Percentiles rank a stretch among this genome's conserved stretches.
phyloP scores from a whole-genome alignment of 2,113 vertebrate genomes.

The Gallinago undulata region DNA sequence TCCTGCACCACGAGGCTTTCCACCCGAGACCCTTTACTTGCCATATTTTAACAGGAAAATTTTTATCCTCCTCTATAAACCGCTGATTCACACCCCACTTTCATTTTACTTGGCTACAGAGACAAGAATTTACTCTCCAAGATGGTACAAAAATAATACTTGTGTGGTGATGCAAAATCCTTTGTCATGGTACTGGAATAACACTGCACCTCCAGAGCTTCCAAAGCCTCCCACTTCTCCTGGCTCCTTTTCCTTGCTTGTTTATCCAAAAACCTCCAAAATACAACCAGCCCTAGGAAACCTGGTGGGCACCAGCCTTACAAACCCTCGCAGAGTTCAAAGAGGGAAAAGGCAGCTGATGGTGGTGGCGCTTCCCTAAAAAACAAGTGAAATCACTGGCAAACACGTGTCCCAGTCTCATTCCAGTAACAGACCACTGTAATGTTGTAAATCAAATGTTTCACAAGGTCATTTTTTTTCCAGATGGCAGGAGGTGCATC shows the following conservation, averaged over 20 bases:
- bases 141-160: neutral
- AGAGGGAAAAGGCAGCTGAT: neutral
- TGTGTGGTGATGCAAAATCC: too few relatives aligned
- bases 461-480: neutral
- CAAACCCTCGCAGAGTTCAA: neutral
- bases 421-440: rapidly evolving
- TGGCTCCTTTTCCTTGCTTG: neutral
- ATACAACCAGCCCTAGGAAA: neutral
- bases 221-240: neutral
- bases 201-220: neutral
- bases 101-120: neutral
- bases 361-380: neutral
- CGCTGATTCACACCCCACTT: neutral
- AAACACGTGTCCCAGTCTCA: rapidly evolving
- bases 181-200: neutral
- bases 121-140: neutral
- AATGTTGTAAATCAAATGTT: neutral
- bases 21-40: neutral
- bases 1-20: neutral
- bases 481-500: neutral
- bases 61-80: neutral
- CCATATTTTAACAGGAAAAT: neutral
- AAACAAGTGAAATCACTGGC: neutral
- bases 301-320: neutral
- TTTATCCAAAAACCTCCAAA: neutral